Evolutionary conservation across 2,113 vertebrate genomes (phyloP), one percentile per base, ranked within the genome.

Genomic region (Condylura cristata): DNA sequence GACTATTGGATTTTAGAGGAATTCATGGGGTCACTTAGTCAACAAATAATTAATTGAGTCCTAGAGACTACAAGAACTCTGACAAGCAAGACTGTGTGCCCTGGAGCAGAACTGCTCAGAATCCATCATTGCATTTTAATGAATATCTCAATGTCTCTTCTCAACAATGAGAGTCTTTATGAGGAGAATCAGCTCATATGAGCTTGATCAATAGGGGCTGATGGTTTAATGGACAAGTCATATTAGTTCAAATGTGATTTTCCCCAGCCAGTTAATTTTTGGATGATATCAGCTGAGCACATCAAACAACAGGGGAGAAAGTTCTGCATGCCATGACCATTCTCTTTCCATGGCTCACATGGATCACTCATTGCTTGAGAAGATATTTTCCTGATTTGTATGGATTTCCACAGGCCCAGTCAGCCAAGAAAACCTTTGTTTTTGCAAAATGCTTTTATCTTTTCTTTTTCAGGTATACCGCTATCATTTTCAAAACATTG

Each of bases 311-410:
- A 18, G 34, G 60, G 39, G 14, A 75, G 68, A 61, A 1, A 10
- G 8, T 28, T 4, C 10, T 60, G 16, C 41, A 18, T 0, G 6
- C 1, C 10, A 18, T 16, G 0, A 2, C 17, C 70, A 26, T 44
- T 72, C 30, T 46, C 3, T 26, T 13, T 30, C 17, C 4, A 0
- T 12, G 28, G 24, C 9, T 89, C 4, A 13, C 10, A 39, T 6
- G n/a, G 5, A 79, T 24, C 2, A 16, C 2, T 76, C 75, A 56
- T 30, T 70, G 3, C 75, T 37, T 34, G 0, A 17, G 37, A 44
- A 41, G 10, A 30, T 8, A 8, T 48, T 86, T 74, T 56, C 22
- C 32, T n/a, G 5, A 48, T 16, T 12, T 16, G 30, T n/a, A 2
- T 63, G 5, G 2, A n/a, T 66, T 87, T 70, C 75, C 32, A 75